Evolutionary conservation across 2,888 invertebrate species (phyloP).

Genomic region (Myopa testacea): DNA sequence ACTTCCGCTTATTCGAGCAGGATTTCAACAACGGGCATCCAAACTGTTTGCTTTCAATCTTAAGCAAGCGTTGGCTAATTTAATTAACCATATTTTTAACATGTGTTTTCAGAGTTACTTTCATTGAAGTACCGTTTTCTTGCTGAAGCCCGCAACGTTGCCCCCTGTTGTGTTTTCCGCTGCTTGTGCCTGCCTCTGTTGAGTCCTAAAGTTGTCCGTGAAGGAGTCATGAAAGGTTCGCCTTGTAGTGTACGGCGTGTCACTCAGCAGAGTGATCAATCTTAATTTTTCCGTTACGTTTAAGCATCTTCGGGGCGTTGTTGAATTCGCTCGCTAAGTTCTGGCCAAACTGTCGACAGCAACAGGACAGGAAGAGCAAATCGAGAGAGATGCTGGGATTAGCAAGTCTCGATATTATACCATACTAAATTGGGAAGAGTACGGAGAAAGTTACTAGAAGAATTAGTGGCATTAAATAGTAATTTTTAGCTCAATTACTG

Average conservation of each 20-base stretch:
- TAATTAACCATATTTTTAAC: constrained; percentile 5
- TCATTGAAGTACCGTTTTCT: background rate
- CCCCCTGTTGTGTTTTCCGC: too few species aligned
- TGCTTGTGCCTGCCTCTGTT: background rate
- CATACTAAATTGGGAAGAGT: background rate
- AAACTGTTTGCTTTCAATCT: background rate
- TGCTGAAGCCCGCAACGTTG: too few species aligned
- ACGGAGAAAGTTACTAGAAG: background rate
- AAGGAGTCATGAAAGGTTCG: constrained; percentile 45
- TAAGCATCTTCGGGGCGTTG: constrained; percentile 53
- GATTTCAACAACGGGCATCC: background rate
- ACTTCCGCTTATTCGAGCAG: too few species aligned
- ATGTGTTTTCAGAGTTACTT: background rate
- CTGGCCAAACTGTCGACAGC: background rate
- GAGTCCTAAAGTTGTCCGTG: background rate
- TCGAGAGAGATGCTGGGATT: too few species aligned
- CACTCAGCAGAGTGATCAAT: constrained; percentile 66
- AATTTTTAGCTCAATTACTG: background rate
- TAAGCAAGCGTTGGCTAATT: constrained; percentile 17
- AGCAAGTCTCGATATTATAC: too few species aligned
- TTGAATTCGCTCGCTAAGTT: background rate
- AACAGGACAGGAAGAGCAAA: too few species aligned
- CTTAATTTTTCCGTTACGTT: constrained; percentile 69
- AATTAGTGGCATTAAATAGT: background rate
- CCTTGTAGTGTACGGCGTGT: constrained; percentile 46